Percentiles rank a stretch among this genome's conserved stretches.
Conservation (phyloP, 1,140 invertebrate genomes). For the Bombyx mandarina region DNA sequence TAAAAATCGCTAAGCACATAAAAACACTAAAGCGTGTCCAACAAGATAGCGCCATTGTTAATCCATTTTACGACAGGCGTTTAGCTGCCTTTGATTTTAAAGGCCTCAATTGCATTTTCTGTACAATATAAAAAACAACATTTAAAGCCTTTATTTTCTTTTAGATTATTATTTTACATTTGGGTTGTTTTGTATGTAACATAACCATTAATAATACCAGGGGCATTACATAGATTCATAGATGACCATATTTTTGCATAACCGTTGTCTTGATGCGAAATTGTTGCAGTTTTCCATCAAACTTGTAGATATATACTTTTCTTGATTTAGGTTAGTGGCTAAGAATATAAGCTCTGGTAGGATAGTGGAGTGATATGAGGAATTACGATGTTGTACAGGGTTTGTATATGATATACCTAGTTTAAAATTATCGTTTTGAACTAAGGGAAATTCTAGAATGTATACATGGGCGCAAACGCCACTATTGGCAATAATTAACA, state of each 20-base stretch:
- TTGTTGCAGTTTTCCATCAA: slow-evolving; percentile 20
- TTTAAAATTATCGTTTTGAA: slow-evolving; percentile 15
- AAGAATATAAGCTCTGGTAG: slow-evolving; percentile 25
- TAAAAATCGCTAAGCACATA: no score
- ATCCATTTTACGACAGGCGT: no score
- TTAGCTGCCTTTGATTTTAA: no score
- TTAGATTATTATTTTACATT: no score
- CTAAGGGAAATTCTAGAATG: slow-evolving; percentile 23
- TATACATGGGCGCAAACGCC: slow-evolving; percentile 8
- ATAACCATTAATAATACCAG: no score
- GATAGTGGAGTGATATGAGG: slow-evolving; percentile 20
- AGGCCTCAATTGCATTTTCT: no score
- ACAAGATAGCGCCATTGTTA: no score
- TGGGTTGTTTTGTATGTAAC: no score
- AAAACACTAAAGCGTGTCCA: no score
- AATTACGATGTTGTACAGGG: slow-evolving; percentile 23
- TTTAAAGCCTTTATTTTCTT: no score
- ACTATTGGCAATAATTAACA: no score
- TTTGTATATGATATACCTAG: slow-evolving; percentile 21
- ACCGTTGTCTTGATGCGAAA: slow-evolving; percentile 10
- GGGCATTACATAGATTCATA: slow-evolving; percentile 12
- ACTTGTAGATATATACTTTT: slow-evolving; percentile 20
- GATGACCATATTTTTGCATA: slow-evolving; percentile 16
- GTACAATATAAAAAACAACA: no score
- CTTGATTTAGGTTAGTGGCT: slow-evolving; percentile 18